Evolutionary conservation across 2,797 vertebrate genomes (phyloP).

Genomic region (Scleropages formosus): DNA sequence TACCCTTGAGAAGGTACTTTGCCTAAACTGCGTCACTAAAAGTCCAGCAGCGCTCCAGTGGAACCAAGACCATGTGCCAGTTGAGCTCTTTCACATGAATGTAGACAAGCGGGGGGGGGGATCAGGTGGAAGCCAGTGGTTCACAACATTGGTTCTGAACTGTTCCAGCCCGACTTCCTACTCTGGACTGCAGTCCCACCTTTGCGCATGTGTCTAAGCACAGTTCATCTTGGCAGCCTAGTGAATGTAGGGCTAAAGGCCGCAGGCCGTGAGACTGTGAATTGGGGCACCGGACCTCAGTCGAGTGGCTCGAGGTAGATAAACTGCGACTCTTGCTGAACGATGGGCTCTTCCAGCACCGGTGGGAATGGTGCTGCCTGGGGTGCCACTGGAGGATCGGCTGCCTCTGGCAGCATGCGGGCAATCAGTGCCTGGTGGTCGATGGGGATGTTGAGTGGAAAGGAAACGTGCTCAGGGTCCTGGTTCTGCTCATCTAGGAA

Average conservation of each 20-base stretch:
- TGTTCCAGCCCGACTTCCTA: not conserved
- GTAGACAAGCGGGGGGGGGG: not conserved
- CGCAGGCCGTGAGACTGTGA: not conserved
- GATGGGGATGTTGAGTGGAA: constrained; percentile 53
- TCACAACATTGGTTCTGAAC: not conserved
- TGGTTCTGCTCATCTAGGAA: constrained; percentile 52
- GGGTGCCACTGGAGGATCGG: constrained; percentile 18
- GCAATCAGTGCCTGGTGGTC: constrained; percentile 56
- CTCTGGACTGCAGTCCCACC: not conserved
- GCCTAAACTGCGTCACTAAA: not conserved
- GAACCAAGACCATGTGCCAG: not conserved
- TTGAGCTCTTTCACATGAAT: not conserved
- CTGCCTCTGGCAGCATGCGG: constrained; percentile 38
- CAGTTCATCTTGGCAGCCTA: too few species aligned
- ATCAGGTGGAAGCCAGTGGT: not conserved
- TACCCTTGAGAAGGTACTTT: not conserved
- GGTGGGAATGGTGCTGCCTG: constrained; percentile 22
- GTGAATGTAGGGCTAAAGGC: not conserved
- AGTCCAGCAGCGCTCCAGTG: not conserved
- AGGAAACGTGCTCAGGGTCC: constrained; percentile 45
- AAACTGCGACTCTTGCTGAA: constrained; percentile 79
- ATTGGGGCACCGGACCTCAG: constrained; percentile 48
- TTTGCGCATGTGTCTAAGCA: not conserved
- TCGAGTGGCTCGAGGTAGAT: constrained; percentile 80
- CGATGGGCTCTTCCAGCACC: constrained; percentile 39